These are phyloP conservation scores for Hyperoodon ampullatus DNA, from an alignment of 2,113 vertebrate species.

Conservation along the genomic window DNA sequence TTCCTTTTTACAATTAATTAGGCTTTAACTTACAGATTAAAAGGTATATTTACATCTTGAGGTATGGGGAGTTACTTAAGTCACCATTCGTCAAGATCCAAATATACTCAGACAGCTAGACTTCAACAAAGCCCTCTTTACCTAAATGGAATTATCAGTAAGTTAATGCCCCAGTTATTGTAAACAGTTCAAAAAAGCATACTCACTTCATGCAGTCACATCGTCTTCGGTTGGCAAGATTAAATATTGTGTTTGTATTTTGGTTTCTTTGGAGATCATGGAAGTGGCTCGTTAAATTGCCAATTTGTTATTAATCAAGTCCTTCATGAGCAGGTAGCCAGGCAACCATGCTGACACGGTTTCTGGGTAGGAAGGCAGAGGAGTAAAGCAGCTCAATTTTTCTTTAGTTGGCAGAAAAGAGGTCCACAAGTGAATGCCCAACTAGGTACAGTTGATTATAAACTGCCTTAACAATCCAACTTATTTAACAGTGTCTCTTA, in stretches of 20 bases:
- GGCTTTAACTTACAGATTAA: slow-evolving; percentile 83
- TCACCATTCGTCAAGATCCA: slow-evolving; percentile 82
- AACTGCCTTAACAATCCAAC: slow-evolving; percentile 77
- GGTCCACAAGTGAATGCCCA: slow-evolving; percentile 83
- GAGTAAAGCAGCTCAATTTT: slow-evolving; percentile 84
- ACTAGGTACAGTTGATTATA: slow-evolving; percentile 77
- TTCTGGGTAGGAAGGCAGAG: slow-evolving; percentile 84
- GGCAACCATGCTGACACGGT: slow-evolving; percentile 84
- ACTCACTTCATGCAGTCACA: slow-evolving; percentile 84
- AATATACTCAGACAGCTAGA: slow-evolving; percentile 75
- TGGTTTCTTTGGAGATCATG: slow-evolving; percentile 83
- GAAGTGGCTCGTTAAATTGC: slow-evolving; percentile 84
- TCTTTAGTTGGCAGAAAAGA: slow-evolving; percentile 83
- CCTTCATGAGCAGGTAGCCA: slow-evolving; percentile 84
- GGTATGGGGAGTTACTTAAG: slow-evolving; percentile 72
- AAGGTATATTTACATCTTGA: slow-evolving; percentile 80
- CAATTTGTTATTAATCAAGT: slow-evolving; percentile 83
- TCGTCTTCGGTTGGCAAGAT: slow-evolving; percentile 84
- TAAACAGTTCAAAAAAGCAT: slow-evolving; percentile 84
- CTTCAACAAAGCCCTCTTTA: slow-evolving; percentile 77
- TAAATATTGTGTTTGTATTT: slow-evolving; percentile 84
- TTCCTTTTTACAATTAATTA: slow-evolving; percentile 77
- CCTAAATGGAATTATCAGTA: slow-evolving; percentile 75
- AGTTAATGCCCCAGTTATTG: slow-evolving; percentile 83
- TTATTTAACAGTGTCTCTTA: slow-evolving; percentile 76